A percentile compares a stretch with the other conserved stretches of the same genome.
These are phyloP conservation scores for Synergus umbraculus DNA, from an alignment of 2,888 invertebrate genomes.

Conservation along the genomic window DNA sequence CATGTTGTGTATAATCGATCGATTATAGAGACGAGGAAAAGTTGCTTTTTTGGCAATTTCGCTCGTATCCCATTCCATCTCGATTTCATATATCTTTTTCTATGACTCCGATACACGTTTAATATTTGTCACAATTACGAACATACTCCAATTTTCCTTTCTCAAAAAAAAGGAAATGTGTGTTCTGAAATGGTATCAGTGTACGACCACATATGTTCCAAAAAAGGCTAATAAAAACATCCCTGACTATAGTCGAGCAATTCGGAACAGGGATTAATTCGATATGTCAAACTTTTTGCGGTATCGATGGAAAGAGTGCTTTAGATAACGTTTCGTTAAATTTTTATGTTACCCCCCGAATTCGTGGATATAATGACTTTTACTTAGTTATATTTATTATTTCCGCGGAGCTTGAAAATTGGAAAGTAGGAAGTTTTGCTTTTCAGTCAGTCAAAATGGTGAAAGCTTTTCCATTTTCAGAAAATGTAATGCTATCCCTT, in stretches of 20 bases:
- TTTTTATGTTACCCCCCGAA: background rate
- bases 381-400: background rate
- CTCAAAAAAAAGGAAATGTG: background rate
- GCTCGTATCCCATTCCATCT: conserved; percentile 6
- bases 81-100: conserved; percentile 9
- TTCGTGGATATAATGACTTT: background rate
- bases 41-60: background rate
- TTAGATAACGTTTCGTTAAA: background rate
- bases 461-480: background rate
- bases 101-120: conserved; percentile 17
- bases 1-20: background rate
- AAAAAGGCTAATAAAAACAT: conserved; percentile 4
- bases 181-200: background rate
- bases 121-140: conserved; percentile 5
- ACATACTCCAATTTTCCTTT: conserved; percentile 9
- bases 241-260: conserved; percentile 4
- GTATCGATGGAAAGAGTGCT: conserved; percentile 1
- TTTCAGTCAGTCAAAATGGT: background rate
- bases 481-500: background rate
- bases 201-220: background rate
- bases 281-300: conserved; percentile 21
- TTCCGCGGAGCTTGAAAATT: too few relatives aligned
- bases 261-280: conserved; percentile 19
- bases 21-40: conserved; percentile 13
- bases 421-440: too few relatives aligned